A percentile compares a stretch with the other conserved stretches of the same genome.
Evolutionary conservation across 1,140 invertebrate species (phyloP).

Genomic region (Fopius arisanus): DNA sequence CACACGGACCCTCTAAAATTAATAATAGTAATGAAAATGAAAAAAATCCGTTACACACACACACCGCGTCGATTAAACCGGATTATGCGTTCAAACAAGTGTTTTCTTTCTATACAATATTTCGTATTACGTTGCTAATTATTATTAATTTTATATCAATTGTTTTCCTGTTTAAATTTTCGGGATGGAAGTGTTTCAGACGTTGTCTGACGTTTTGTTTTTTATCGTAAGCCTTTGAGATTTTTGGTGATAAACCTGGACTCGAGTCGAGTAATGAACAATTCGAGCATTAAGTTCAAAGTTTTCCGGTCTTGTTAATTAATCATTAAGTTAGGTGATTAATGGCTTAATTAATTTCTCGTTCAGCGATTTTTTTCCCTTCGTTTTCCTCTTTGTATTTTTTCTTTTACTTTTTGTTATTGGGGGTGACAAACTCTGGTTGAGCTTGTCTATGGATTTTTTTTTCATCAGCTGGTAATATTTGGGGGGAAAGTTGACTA

Average conservation of each 20-base stretch:
- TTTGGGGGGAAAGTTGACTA: conserved; percentile 46
- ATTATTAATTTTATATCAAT: conserved; percentile 8
- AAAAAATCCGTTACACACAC: conserved; percentile 7
- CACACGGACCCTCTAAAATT: conserved; percentile 3
- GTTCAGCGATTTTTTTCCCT: conserved; percentile 11
- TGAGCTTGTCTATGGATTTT: neutral
- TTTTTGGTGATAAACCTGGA: conserved; percentile 29
- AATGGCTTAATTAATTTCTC: conserved; percentile 9
- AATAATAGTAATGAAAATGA: neutral
- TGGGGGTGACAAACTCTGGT: neutral
- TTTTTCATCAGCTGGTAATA: conserved; percentile 32
- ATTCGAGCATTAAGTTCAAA: neutral
- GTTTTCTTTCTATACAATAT: conserved; percentile 6
- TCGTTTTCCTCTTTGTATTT: conserved; percentile 26
- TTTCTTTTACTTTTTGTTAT: too few relatives aligned
- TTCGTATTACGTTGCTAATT: conserved; percentile 13
- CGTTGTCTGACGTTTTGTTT: conserved; percentile 16
- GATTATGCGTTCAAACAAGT: conserved; percentile 15
- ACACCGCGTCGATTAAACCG: conserved; percentile 3
- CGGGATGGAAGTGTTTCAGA: neutral
- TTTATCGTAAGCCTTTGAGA: conserved; percentile 25
- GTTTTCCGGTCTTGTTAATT: neutral
- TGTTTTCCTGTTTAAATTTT: conserved; percentile 18
- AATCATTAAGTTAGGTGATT: conserved; percentile 1
- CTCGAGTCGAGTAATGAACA: neutral